These are phyloP conservation scores for Nephotettix cincticeps DNA, from an alignment of 1,140 invertebrate species.

Conservation along the genomic window DNA sequence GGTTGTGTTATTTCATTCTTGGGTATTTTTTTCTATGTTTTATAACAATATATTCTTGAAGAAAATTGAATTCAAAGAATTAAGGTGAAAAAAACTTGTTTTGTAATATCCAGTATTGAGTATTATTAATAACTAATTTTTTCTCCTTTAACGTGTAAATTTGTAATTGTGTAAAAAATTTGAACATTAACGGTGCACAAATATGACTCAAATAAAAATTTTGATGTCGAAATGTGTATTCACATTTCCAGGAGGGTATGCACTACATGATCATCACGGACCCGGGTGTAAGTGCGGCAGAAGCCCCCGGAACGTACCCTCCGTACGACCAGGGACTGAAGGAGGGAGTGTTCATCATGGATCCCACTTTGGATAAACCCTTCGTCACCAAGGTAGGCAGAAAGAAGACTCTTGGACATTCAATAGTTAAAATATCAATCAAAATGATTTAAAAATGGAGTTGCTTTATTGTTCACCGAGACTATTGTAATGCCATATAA, in stretches of 20 bases:
- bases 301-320: slow-evolving; percentile 61
- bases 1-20: too few relatives aligned
- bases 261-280: slow-evolving; percentile 75
- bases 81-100: background rate
- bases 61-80: background rate
- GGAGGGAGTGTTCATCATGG: slow-evolving; percentile 71
- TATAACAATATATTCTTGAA: background rate
- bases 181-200: background rate
- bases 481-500: too few relatives aligned
- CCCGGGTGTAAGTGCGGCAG: slow-evolving; percentile 67
- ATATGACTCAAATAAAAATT: background rate
- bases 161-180: background rate
- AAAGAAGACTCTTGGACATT: too few relatives aligned
- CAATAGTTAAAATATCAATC: too few relatives aligned
- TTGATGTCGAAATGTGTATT: background rate
- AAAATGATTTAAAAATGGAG: too few relatives aligned
- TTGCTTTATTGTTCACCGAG: too few relatives aligned
- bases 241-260: slow-evolving; percentile 59
- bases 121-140: background rate
- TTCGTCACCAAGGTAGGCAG: slow-evolving; percentile 67
- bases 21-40: too few relatives aligned
- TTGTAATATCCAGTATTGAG: background rate
- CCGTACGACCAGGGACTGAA: slow-evolving; percentile 74
- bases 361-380: slow-evolving; percentile 55
- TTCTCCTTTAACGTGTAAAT: background rate